These are phyloP conservation scores for Panorpa germanica DNA, from an alignment of 2,888 invertebrate species.

Conservation along the genomic window DNA sequence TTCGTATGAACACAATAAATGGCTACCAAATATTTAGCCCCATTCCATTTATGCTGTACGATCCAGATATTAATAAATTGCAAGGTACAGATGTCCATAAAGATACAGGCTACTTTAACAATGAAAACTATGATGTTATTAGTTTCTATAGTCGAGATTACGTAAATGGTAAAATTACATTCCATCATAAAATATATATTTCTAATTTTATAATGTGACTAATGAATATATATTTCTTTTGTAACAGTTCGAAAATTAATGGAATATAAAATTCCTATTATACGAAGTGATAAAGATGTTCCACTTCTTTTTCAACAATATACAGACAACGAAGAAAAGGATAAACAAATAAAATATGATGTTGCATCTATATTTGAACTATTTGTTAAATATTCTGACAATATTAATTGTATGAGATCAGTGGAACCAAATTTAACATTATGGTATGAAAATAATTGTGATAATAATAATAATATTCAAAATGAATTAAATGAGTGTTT, in stretches of 20 bases:
- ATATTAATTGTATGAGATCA: too few relatives aligned
- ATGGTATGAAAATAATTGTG: too few relatives aligned
- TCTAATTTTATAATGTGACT: constrained; percentile 4
- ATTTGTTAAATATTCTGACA: too few relatives aligned
- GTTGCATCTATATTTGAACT: too few relatives aligned
- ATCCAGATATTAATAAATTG: constrained; percentile 42
- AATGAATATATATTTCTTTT: constrained; percentile 12
- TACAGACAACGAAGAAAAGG: too few relatives aligned
- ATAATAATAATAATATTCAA: too few relatives aligned
- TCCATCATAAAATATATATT: constrained; percentile 2
- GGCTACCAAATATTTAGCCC: constrained; percentile 82
- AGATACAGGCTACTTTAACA: constrained; percentile 62
- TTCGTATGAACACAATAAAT: constrained; percentile 85
- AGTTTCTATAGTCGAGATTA: constrained; percentile 77
- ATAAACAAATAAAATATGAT: too few relatives aligned
- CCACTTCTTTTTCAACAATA: constrained; percentile 26
- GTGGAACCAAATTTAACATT: too few relatives aligned
- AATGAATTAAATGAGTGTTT: too few relatives aligned
- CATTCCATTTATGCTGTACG: constrained; percentile 77
- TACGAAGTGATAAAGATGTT: constrained; percentile 44
- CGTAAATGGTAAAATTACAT: constrained; percentile 32
- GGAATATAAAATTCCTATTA: constrained; percentile 35
- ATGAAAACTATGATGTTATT: constrained; percentile 47
- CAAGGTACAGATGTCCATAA: constrained; percentile 46
- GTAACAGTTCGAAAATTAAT: constrained; percentile 40